These are phyloP conservation scores for Hesperophylax magnus DNA, from an alignment of 1,140 invertebrate species.

Conservation along the genomic window DNA sequence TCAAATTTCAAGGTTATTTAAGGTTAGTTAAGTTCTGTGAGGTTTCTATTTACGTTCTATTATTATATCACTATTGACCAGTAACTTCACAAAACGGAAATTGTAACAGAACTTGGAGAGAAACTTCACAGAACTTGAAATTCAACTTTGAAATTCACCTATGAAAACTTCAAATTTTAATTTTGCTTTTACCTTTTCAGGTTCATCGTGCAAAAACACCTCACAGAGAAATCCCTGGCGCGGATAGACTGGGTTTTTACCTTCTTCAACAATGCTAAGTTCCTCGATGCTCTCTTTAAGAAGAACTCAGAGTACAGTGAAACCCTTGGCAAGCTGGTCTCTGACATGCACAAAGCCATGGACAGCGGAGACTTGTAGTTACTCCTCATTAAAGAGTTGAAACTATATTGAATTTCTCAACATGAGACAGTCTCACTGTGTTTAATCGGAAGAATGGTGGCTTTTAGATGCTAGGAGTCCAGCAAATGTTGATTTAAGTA, in stretches of 20 bases:
- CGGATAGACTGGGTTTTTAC: constrained; percentile 87
- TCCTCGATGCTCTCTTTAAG: constrained; percentile 85
- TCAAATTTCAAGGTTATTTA: too few relatives aligned
- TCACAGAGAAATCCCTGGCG: constrained; percentile 89
- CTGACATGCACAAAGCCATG: constrained; percentile 85
- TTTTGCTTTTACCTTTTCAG: constrained; percentile 34
- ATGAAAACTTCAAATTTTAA: too few relatives aligned
- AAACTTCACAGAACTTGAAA: too few relatives aligned
- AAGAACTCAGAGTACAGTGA: constrained; percentile 79
- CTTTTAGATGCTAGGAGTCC: constrained; percentile 24
- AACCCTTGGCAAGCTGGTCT: constrained; percentile 78
- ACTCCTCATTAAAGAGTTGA: neutral
- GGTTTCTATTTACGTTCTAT: too few relatives aligned
- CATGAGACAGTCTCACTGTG: neutral
- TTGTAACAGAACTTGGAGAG: too few relatives aligned
- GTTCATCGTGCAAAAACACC: constrained; percentile 81
- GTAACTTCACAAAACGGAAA: too few relatives aligned
- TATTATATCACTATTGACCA: too few relatives aligned
- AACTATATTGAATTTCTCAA: neutral
- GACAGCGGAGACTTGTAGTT: constrained; percentile 81
- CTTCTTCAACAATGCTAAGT: constrained; percentile 81
- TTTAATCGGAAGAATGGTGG: neutral
- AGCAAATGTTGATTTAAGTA: too few relatives aligned
- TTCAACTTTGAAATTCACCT: too few relatives aligned
- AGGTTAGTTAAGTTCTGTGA: too few relatives aligned